A percentile compares a stretch with the other conserved stretches of the same genome.
phyloP scores from a whole-genome alignment of 2,797 vertebrate genomes.

The Remorina albescens region DNA sequence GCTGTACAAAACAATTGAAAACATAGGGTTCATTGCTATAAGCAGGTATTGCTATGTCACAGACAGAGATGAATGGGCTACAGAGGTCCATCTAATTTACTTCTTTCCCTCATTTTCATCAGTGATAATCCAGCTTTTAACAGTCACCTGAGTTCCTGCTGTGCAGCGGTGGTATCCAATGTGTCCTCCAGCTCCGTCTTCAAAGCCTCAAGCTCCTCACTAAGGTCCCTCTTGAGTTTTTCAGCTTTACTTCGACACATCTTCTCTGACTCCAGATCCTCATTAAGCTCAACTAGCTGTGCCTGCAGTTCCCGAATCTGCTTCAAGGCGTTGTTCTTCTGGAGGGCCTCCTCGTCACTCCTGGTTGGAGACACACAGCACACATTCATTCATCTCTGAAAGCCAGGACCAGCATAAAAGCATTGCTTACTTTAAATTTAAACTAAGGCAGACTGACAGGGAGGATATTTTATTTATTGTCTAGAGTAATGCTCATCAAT shows the following conservation, averaged over 20 bases:
- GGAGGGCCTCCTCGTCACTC: conserved; percentile 91
- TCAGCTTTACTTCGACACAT: conserved; percentile 94
- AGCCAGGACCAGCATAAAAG: not conserved
- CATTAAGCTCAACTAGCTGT: conserved; percentile 94
- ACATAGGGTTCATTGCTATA: not conserved
- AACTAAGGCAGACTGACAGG: no score
- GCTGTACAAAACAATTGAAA: not conserved
- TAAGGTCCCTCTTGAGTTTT: conserved; percentile 96
- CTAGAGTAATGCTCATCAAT: not conserved
- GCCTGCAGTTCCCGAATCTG: conserved; percentile 95
- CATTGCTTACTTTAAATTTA: no score
- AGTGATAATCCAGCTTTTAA: not conserved
- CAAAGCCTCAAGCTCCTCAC: conserved; percentile 96
- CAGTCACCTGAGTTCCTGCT: conserved; percentile 94
- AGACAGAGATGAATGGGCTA: not conserved
- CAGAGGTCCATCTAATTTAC: not conserved
- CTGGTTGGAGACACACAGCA: conserved; percentile 71
- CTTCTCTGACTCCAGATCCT: conserved; percentile 97
- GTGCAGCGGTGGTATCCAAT: conserved; percentile 95
- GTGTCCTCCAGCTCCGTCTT: conserved; percentile 99
- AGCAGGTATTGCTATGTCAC: not conserved
- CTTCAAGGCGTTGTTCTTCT: conserved; percentile 95
- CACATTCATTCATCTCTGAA: not conserved
- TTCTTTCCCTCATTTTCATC: not conserved
- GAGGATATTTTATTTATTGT: not conserved